These are phyloP conservation scores for Rafetus swinhoei DNA, from an alignment of 2,113 vertebrate genomes.

Conservation along the genomic window DNA sequence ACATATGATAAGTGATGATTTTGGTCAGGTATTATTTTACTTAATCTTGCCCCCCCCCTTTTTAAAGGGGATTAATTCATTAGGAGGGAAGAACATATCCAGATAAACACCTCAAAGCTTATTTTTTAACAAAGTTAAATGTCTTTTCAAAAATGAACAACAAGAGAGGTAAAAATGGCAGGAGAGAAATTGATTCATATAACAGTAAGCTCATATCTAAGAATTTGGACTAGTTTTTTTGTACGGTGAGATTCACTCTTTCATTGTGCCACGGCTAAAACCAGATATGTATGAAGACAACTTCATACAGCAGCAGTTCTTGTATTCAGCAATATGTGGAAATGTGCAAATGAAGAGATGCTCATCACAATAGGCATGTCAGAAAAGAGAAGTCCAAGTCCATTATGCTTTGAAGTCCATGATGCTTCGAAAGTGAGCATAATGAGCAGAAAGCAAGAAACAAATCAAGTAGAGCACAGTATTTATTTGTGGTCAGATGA, in stretches of 20 bases:
- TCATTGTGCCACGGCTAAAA: background rate
- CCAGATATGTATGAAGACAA: background rate
- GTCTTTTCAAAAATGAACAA: background rate
- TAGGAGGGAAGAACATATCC: background rate
- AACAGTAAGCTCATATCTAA: background rate
- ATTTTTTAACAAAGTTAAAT: background rate
- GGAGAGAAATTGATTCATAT: too few species aligned
- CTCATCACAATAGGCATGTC: background rate
- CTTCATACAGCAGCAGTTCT: background rate
- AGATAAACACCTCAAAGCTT: background rate
- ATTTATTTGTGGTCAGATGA: background rate
- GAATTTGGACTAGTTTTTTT: background rate
- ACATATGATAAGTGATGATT: too few species aligned
- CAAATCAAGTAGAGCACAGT: background rate
- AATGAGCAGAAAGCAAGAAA: background rate
- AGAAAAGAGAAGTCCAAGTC: background rate
- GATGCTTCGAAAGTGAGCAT: background rate
- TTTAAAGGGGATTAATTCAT: background rate
- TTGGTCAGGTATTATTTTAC: background rate
- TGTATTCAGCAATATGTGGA: background rate
- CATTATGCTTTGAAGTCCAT: background rate
- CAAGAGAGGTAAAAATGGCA: background rate
- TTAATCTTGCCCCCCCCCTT: too few species aligned
- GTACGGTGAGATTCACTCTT: background rate
- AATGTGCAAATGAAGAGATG: background rate